Evolutionary conservation across 2,797 vertebrate genomes (phyloP), one percentile per base, ranked within the genome.

Genomic region (Gallinago nigripennis): DNA sequence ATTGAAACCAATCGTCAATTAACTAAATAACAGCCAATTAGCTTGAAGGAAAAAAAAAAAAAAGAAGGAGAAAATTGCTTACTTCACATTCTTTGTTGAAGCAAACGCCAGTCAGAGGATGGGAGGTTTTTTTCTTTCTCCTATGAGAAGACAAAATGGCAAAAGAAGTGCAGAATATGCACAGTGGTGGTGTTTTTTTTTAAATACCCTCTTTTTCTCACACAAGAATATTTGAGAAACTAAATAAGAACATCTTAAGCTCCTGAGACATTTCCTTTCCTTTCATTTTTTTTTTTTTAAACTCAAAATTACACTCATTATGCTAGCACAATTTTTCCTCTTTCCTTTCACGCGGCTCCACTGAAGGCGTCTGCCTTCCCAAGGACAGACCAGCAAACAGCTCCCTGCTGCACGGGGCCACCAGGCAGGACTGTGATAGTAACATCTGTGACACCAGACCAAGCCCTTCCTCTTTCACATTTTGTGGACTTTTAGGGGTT

Each of bases 21-120:
- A 96, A 88, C 90, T 92, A 95, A 95, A 93, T 93, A 95, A 63
- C 68, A 84, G 81, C 71, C 91, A 96, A 96, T 97, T 95, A 95
- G 50, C 86, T 92, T 81, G 70, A 93, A 96, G 77, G 21, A 64
- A 24, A 64, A 78, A 63, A 41, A 63, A 27, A 54, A 21, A 54
- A 43, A 48, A 77, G 88, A 92, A 50, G 56, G 73, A 58, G 56
- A 77, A 91, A 94, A 90, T 90, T 68, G 83, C 71, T 94, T 95
- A 60, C 86, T 94, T 92, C 61, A 77, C 66, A 16, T 57, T 84
- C 94, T 85, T 75, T 93, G 71, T 88, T 94, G 83, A 94, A 90
- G 75, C 37, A 77, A 88, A 86, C 15, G 12, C 68, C 81, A 93
- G 24, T 90, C 66, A 93, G 81, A 80, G 66, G 73, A 77, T 51